These are phyloP conservation scores for Lepus townsendii DNA, from an alignment of 2,797 vertebrate species.

Conservation along the genomic window DNA sequence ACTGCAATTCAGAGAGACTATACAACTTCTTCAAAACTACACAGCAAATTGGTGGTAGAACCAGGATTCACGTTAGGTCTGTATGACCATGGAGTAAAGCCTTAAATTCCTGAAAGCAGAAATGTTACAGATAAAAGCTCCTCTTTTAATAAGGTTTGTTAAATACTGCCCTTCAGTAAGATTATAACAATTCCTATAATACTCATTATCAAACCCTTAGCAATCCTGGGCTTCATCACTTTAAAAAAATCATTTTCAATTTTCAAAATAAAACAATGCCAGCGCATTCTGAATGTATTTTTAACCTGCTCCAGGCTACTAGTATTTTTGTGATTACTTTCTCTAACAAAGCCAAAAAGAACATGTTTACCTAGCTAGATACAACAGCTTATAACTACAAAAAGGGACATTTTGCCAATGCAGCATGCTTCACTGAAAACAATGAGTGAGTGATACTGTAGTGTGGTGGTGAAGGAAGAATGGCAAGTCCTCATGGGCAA, in stretches of 20 bases:
- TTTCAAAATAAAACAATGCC: constrained; percentile 18
- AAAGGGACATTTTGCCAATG: constrained; percentile 5
- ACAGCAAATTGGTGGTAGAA: background rate
- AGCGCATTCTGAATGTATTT: background rate
- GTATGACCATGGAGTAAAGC: background rate
- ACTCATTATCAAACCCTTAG: background rate
- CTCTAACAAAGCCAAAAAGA: background rate
- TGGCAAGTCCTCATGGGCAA: background rate
- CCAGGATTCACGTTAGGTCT: background rate
- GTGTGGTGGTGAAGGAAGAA: background rate
- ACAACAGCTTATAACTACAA: background rate
- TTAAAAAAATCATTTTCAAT: constrained; percentile 33
- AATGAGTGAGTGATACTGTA: background rate
- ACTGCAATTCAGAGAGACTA: background rate
- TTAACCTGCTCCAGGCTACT: background rate
- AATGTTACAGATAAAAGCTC: background rate
- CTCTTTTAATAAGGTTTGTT: background rate
- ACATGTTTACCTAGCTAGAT: background rate
- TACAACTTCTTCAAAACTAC: background rate
- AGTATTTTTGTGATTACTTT: background rate
- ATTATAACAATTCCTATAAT: constrained; percentile 1
- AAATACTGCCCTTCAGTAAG: constrained; percentile 38
- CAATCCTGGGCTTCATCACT: background rate
- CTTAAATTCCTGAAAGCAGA: background rate
- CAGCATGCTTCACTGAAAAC: background rate